phyloP scores from a whole-genome alignment of 2,888 invertebrate genomes.

The Chymomyza procnemis region DNA sequence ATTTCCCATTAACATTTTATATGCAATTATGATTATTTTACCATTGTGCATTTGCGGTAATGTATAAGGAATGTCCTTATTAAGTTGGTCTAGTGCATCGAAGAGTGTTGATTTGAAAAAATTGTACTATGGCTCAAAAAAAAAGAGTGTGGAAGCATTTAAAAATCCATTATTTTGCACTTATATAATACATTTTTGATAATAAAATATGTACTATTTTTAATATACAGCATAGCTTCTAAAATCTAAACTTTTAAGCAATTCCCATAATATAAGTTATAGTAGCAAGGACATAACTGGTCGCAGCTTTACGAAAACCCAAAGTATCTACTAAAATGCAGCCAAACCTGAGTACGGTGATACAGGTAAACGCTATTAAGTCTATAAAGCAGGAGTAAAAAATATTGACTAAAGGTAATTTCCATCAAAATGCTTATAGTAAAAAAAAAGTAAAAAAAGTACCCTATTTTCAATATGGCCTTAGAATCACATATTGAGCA shows the following conservation, averaged over 20 bases:
- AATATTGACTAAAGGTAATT: slow-evolving; percentile 44
- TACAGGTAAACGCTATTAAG: slow-evolving; percentile 2
- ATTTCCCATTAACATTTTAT: slow-evolving; percentile 73
- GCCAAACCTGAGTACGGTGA: slow-evolving; percentile 33
- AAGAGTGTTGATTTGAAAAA: neutral
- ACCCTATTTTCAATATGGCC: slow-evolving; percentile 25
- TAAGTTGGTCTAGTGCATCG: slow-evolving; percentile 34
- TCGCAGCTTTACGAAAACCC: slow-evolving; percentile 57
- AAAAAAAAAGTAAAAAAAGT: slow-evolving; percentile 52
- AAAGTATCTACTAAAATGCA: slow-evolving; percentile 45
- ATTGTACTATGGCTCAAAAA: neutral
- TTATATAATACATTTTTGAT: too few species aligned
- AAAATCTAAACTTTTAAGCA: too few species aligned
- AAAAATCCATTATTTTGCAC: too few species aligned
- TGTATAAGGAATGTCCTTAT: slow-evolving; percentile 65
- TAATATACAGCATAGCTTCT: too few species aligned
- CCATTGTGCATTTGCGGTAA: slow-evolving; percentile 73
- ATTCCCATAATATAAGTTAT: too few species aligned
- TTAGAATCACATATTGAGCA: neutral
- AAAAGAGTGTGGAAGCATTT: neutral
- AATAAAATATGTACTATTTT: too few species aligned
- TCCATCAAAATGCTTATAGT: slow-evolving; percentile 50
- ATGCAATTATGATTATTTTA: slow-evolving; percentile 73
- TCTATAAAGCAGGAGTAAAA: slow-evolving; percentile 27
- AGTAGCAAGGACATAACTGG: too few species aligned